phyloP scores from a whole-genome alignment of 35 echinoderm and acorn worm species.

The Acanthaster planci region DNA sequence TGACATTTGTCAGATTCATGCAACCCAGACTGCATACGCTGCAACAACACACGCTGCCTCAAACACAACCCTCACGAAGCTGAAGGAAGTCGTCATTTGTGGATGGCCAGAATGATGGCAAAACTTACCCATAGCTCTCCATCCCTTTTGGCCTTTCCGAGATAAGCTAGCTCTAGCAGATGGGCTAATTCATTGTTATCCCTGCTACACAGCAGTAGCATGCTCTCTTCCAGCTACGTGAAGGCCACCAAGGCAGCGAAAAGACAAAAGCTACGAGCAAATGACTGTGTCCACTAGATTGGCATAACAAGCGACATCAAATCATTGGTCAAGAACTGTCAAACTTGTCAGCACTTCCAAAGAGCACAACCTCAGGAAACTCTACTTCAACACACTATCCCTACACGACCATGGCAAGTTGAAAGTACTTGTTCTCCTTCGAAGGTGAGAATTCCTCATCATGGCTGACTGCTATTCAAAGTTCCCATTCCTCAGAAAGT shows the following conservation, averaged over 20 bases:
- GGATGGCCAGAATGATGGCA: background rate
- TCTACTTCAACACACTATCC: slow-evolving; percentile 46
- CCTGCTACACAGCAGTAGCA: background rate
- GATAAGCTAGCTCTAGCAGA: background rate
- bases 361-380: slow-evolving; percentile 19
- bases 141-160: background rate
- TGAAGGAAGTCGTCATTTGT: background rate
- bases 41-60: background rate
- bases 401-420: slow-evolving; percentile 47
- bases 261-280: slow-evolving; percentile 51
- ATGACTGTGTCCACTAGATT: slow-evolving; percentile 39
- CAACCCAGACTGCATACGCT: background rate
- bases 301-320: slow-evolving; percentile 55
- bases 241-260: slow-evolving; percentile 46
- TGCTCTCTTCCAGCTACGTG: slow-evolving; percentile 26
- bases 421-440: slow-evolving; percentile 53
- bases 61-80: background rate
- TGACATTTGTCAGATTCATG: background rate
- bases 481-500: slow-evolving; percentile 48
- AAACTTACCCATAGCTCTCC: background rate
- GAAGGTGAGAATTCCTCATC: slow-evolving; percentile 38
- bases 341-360: slow-evolving; percentile 37
- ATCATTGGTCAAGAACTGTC: slow-evolving; percentile 40
- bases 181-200: background rate
- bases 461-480: slow-evolving; percentile 63